phyloP scores from a whole-genome alignment of 2,113 vertebrate species.

The Corynorhinus townsendii region DNA sequence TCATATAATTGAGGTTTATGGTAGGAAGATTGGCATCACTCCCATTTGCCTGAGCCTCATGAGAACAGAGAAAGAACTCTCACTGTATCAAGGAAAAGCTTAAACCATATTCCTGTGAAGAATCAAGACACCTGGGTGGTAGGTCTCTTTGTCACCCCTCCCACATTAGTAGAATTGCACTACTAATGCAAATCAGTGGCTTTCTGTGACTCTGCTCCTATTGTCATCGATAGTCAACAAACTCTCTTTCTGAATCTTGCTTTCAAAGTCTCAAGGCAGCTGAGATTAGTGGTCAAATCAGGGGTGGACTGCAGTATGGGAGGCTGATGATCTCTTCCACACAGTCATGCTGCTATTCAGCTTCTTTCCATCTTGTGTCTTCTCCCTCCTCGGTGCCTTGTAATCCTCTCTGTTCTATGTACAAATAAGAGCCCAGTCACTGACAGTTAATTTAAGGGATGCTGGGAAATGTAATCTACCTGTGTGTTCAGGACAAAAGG shows the following conservation, averaged over 20 bases:
- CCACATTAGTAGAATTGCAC: too few relatives aligned
- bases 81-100: not conserved
- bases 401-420: not conserved
- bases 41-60: not conserved
- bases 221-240: not conserved
- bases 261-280: not conserved
- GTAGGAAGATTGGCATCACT: not conserved
- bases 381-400: not conserved
- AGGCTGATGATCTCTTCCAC: not conserved
- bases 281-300: not conserved
- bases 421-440: not conserved
- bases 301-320: not conserved
- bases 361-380: not conserved
- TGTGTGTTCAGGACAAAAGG: not conserved
- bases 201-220: not conserved
- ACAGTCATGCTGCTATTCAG: not conserved
- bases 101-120: not conserved
- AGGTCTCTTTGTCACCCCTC: not conserved
- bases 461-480: not conserved
- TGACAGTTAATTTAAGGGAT: not conserved
- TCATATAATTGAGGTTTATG: not conserved
- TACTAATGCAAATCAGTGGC: not conserved
- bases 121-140: not conserved
- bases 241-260: not conserved
- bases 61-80: not conserved